phyloP scores from a whole-genome alignment of 1,140 invertebrate species.

The Papilio polytes region DNA sequence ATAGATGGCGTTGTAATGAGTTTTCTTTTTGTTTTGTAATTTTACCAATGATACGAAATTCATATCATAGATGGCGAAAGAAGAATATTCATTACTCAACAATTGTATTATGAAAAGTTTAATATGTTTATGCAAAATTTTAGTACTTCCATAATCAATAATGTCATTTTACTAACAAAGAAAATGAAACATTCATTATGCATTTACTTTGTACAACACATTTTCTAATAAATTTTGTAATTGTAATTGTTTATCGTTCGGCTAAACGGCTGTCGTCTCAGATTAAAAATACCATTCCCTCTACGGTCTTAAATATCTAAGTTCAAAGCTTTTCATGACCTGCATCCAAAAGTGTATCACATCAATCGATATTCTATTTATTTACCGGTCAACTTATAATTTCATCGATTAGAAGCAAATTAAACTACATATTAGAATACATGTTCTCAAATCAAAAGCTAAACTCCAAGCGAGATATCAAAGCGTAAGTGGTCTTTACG shows the following conservation, averaged over 20 bases:
- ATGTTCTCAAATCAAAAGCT: conserved; percentile 25
- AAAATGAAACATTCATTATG: too few species aligned
- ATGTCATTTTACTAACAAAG: too few species aligned
- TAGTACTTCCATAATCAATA: too few species aligned
- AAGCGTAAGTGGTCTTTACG: conserved; percentile 23
- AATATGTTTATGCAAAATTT: too few species aligned
- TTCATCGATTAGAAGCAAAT: background rate
- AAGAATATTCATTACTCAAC: background rate
- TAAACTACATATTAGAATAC: conserved; percentile 26
- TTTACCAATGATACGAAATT: background rate
- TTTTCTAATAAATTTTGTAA: too few species aligned
- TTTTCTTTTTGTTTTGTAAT: too few species aligned
- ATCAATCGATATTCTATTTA: background rate
- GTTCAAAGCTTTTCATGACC: background rate
- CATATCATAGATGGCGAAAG: background rate
- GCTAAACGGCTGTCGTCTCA: too few species aligned
- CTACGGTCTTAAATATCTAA: too few species aligned
- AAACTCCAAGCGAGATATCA: conserved; percentile 26
- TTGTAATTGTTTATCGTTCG: too few species aligned
- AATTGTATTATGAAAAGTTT: background rate
- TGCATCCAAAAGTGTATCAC: background rate
- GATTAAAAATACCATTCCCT: too few species aligned
- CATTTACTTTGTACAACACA: too few species aligned
- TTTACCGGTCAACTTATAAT: conserved; percentile 14
- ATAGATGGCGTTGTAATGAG: background rate